Evolutionary conservation across 1,140 invertebrate genomes (phyloP).

Genomic region (Potamilus streckersoni): DNA sequence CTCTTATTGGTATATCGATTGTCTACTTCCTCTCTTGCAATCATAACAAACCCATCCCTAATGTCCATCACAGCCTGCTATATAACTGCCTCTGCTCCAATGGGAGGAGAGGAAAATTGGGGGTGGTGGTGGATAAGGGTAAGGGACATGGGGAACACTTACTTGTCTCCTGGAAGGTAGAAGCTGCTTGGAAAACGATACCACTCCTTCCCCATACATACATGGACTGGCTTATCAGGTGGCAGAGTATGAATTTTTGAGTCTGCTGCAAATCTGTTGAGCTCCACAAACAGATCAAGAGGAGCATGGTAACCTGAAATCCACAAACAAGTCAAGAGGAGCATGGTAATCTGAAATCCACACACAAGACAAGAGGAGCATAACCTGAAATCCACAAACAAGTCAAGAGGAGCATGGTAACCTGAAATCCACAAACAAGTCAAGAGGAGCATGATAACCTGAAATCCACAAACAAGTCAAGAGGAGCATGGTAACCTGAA

Average conservation of each 20-base stretch:
- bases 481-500: conserved; percentile 8
- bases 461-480: too few species aligned
- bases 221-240: conserved; percentile 76
- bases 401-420: too few species aligned
- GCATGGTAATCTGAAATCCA: too few species aligned
- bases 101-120: not conserved
- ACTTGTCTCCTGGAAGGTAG: conserved; percentile 82
- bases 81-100: not conserved
- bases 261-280: conserved; percentile 76
- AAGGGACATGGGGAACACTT: conserved; percentile 22
- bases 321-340: too few species aligned
- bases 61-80: not conserved
- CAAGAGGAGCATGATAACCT: too few species aligned
- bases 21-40: not conserved
- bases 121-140: not conserved
- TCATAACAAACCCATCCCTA: not conserved
- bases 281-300: conserved; percentile 87
- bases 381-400: too few species aligned
- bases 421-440: conserved; percentile 70
- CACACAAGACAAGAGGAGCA: too few species aligned
- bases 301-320: conserved; percentile 86
- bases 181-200: conserved; percentile 95
- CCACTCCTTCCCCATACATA: conserved; percentile 99
- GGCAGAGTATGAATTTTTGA: conserved; percentile 68
- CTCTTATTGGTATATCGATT: not conserved